Evolutionary conservation across 2,113 vertebrate species (phyloP), one percentile per base, ranked within the genome.

Genomic region (Alouatta palliata): DNA sequence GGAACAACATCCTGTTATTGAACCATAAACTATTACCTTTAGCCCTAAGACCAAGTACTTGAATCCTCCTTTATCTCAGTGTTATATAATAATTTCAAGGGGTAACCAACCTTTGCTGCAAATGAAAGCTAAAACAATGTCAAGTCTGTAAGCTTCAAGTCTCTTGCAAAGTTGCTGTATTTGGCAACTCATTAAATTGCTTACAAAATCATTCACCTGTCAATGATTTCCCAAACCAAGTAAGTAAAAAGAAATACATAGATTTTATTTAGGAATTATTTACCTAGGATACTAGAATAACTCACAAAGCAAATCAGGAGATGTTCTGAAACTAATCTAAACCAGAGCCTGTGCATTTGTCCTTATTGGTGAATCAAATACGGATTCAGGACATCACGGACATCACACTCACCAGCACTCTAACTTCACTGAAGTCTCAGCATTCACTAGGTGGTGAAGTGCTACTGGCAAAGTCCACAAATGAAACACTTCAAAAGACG

Each of bases 211-310:
- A 91, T 49, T 87, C 80, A 37, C 73, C 56, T 97, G 94, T 96
- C 87, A 96, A 92, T 93, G 93, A 96, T 90, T 97, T 97, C 87
- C 66, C 90, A 96, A 97, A 88, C 25, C 56, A 96, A 96, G 47
- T 85, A 45, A 97, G 27, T 85, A 88, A 77, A 94, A 77, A 84
- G 27, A 90, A 91, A 92, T 64, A 71, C 45, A 84, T 82, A 75
- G 27, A 93, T 54, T 96, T 92, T 66, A 70, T 25, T 88, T 54
- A 56, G 61, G 93, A 92, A 95, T 97, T 96, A 96, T 92, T 94
- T 92, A 95, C 95, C 90, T 45, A 89, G 87, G 92, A 82, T 76
- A 90, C 56, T 27, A 79, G 30, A 71, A 58, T 71, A 91, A 93
- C 37, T 83, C 73, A 93, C 47, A 81, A 95, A 94, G 64, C 75